Evolutionary conservation across 2,113 vertebrate species (phyloP).

Genomic region (Stercorarius parasiticus): DNA sequence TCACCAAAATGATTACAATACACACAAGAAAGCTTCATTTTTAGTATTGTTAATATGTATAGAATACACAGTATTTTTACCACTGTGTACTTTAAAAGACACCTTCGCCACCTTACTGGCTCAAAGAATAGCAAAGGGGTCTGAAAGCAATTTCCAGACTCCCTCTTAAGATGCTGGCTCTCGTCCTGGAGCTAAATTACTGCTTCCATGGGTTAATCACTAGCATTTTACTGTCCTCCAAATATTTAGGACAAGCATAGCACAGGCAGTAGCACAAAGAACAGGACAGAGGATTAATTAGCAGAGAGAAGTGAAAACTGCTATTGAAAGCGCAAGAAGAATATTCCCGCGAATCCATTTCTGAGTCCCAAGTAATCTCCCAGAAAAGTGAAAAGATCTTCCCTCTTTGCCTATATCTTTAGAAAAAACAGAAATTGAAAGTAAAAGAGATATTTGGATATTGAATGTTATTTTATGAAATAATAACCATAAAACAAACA

Average conservation of each 20-base stretch:
- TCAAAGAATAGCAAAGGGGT: background rate
- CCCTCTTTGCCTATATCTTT: background rate
- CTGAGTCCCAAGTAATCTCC: background rate
- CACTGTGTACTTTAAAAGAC: background rate
- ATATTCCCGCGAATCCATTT: constrained; percentile 9
- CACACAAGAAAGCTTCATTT: background rate
- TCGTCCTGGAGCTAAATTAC: constrained; percentile 47
- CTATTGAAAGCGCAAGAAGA: constrained; percentile 27
- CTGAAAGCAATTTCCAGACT: background rate
- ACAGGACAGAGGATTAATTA: constrained; percentile 43
- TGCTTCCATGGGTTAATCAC: constrained; percentile 38
- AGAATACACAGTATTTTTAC: background rate
- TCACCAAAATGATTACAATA: background rate
- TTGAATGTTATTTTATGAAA: background rate
- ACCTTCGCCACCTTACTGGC: background rate
- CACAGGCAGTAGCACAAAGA: constrained; percentile 56
- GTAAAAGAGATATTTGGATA: background rate
- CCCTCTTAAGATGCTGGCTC: background rate
- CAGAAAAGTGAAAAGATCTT: background rate
- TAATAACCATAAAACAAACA: background rate
- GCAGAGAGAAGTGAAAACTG: constrained; percentile 49
- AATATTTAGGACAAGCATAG: background rate
- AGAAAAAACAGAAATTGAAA: background rate
- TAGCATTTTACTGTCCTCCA: constrained; percentile 33
- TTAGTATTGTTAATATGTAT: background rate